Base-by-base conservation (phyloP, 2,888 invertebrate genomes). In the Eupithecia abbreviata region DNA sequence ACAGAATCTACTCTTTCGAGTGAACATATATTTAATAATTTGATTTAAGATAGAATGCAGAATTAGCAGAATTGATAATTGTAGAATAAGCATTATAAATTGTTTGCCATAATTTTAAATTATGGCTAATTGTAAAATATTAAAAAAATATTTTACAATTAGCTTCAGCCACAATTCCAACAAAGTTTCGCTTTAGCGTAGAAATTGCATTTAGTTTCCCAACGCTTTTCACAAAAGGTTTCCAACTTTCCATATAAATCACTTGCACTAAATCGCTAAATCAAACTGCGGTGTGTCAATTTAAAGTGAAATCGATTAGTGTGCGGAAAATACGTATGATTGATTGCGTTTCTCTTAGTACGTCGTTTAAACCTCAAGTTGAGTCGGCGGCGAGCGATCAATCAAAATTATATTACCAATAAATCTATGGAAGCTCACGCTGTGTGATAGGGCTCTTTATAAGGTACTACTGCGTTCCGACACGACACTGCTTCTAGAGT, bases 351-450 rank as follows among this genome's bases (percentile, higher is more conserved):
- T 87, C 84, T 86, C 86, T 87, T 85, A 86, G 85, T 86, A 83
- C 87, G 87, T 86, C 86, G 83, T 87, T 91, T 86, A 88, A 89
- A 89, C 89, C 88, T 85, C 86, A 88, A 88, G 87, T 86, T 84
- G 86, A 82, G 82, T 79, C 76, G 85, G 85, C 85, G 84, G 90
- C 88, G 84, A 86, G 62, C 93, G 90, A 94, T 94, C 93, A 93
- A 94, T 94, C 94, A 93, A 93, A 93, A 94, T 93, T 93, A 93
- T 94, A 93, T 92, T 93, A 93, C 90, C 93, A 92, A 93, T 94
- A 93, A 94, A 94, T 93, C 93, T 92, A 88, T 89, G 88, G 86
- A 81, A 85, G 88, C 90, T 90, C 90, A 88, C 88, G 88, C 87
- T 87, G 84, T 82, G 84, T 86, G 84, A 83, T 72, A 84, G 78